Evolutionary conservation across 2,888 invertebrate species (phyloP).

Genomic region (Ceraclea dissimilis): DNA sequence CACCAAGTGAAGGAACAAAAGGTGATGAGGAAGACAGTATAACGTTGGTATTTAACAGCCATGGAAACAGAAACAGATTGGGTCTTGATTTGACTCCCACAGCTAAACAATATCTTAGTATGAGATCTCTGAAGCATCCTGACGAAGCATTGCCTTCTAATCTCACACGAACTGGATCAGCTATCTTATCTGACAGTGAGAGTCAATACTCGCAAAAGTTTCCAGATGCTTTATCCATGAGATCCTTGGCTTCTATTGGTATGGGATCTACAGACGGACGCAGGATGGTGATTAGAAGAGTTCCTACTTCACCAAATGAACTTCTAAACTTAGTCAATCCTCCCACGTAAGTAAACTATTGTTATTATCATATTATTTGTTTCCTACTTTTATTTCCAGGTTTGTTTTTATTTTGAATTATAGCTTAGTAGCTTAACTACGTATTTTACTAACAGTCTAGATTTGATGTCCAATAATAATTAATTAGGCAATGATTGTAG

Average conservation of each 20-base stretch:
- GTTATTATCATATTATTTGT: background rate
- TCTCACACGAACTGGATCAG: conserved; percentile 36
- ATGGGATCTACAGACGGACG: conserved; percentile 85
- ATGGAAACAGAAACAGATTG: conserved; percentile 19
- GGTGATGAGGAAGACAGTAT: conserved; percentile 18
- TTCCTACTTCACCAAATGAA: conserved; percentile 79
- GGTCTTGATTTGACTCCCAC: conserved; percentile 41
- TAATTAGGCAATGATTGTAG: too few relatives aligned
- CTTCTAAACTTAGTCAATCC: conserved; percentile 79
- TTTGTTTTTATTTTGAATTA: too few relatives aligned
- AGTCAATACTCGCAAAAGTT: conserved; percentile 43
- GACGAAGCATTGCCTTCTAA: conserved; percentile 39
- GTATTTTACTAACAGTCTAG: too few relatives aligned
- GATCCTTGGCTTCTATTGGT: conserved; percentile 76
- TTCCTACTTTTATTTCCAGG: background rate
- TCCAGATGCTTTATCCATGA: conserved; percentile 64
- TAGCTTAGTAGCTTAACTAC: too few relatives aligned
- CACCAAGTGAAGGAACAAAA: conserved; percentile 5
- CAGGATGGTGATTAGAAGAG: conserved; percentile 74
- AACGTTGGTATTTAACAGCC: conserved; percentile 25
- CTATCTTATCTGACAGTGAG: conserved; percentile 55
- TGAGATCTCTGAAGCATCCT: conserved; percentile 30
- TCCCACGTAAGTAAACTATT: conserved; percentile 62
- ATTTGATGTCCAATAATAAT: too few relatives aligned
- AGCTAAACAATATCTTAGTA: conserved; percentile 39